phyloP scores from a whole-genome alignment of 2,888 invertebrate species.

The Drosophila anomelani region DNA sequence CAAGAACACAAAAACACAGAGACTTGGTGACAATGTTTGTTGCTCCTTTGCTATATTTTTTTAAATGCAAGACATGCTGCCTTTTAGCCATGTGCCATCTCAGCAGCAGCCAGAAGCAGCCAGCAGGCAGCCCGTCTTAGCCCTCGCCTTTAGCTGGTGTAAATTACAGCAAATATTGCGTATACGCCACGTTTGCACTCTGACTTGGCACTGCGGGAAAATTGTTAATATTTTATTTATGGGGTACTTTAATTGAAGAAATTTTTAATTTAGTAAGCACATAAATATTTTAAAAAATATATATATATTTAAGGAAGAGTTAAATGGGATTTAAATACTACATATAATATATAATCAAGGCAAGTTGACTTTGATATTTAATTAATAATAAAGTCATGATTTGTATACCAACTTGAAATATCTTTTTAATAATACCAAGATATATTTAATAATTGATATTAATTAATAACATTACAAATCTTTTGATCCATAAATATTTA shows the following conservation, averaged over 20 bases:
- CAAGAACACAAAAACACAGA: constrained; percentile 7
- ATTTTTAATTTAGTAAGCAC: background rate
- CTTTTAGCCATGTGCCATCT: constrained; percentile 29
- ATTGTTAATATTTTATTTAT: background rate
- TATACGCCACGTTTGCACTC: constrained; percentile 53
- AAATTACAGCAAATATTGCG: constrained; percentile 69
- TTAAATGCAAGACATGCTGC: constrained; percentile 52
- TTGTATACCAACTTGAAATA: background rate
- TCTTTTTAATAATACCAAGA: no score
- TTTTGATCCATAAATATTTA: no score
- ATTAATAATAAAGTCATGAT: no score
- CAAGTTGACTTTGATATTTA: no score
- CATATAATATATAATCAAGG: no score
- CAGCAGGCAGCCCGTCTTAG: background rate
- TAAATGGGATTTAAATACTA: no score
- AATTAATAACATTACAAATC: no score
- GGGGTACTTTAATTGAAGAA: background rate
- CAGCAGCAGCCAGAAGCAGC: background rate
- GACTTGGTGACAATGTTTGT: constrained; percentile 32
- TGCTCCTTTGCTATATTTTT: constrained; percentile 19
- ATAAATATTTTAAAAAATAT: background rate
- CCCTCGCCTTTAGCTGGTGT: constrained; percentile 43
- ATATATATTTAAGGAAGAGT: no score
- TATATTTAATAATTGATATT: no score
- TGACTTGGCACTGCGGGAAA: constrained; percentile 12